These are phyloP conservation scores for Odontamblyopus lacepedii DNA, from an alignment of 2,797 vertebrate genomes.

Conservation along the genomic window DNA sequence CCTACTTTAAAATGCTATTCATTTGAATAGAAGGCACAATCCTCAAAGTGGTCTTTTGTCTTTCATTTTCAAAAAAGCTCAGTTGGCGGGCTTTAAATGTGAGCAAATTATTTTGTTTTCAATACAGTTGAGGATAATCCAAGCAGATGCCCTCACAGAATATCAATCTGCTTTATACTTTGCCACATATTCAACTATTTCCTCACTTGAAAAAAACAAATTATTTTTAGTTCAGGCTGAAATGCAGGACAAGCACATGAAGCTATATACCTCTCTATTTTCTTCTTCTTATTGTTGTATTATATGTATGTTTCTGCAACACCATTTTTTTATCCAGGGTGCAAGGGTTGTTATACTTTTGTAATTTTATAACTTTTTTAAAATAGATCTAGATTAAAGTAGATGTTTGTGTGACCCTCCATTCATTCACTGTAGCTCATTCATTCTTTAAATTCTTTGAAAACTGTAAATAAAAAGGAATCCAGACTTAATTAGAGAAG, in stretches of 20 bases:
- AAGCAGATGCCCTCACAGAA: not conserved
- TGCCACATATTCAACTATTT: not conserved
- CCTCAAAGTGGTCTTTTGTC: conserved; percentile 12
- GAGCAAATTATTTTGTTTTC: conserved; percentile 15
- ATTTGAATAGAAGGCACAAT: not conserved
- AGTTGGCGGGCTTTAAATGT: conserved; percentile 2
- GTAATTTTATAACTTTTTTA: not conserved
- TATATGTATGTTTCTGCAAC: not conserved
- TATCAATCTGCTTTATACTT: conserved; percentile 2
- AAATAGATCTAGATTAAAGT: not conserved
- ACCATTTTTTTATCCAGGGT: not conserved
- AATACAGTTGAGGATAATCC: conserved; percentile 4
- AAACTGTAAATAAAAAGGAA: not conserved
- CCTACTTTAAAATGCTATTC: not conserved
- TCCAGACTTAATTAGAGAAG: not conserved
- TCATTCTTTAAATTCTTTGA: not conserved
- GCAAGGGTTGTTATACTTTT: not conserved
- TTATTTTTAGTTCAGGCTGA: not conserved
- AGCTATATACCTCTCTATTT: not conserved
- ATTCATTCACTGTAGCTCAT: not conserved
- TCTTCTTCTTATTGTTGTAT: not conserved
- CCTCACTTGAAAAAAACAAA: not conserved
- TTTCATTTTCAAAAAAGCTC: conserved; percentile 11
- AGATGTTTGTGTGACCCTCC: not conserved
- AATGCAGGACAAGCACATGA: not conserved